Conservation (phyloP, 2,888 invertebrate genomes). For the Sceliomorpha sp. region DNA sequence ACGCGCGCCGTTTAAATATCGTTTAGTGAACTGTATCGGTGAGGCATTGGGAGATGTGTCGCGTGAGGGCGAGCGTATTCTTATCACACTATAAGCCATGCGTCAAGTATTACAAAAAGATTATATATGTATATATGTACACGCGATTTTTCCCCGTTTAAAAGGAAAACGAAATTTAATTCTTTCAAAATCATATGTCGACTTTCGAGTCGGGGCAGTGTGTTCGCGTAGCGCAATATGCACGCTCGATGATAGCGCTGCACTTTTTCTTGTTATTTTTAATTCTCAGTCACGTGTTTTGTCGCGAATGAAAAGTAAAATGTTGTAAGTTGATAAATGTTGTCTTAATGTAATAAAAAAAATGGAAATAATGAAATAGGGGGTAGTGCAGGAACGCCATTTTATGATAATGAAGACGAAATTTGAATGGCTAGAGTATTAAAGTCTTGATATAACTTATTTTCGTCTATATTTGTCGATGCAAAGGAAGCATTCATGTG, state of each 20-base stretch:
- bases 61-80: too few species aligned
- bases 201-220: slow-evolving; percentile 49
- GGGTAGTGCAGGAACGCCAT: too few species aligned
- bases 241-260: slow-evolving; percentile 24
- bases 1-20: not conserved
- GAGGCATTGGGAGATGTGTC: too few species aligned
- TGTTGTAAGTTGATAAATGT: too few species aligned
- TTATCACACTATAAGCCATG: too few species aligned
- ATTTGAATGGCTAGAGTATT: too few species aligned
- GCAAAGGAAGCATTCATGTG: too few species aligned
- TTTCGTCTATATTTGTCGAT: too few species aligned
- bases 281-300: slow-evolving; percentile 50
- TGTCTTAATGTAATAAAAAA: too few species aligned
- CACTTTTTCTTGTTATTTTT: slow-evolving; percentile 30
- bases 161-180: not conserved
- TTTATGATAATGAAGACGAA: too few species aligned
- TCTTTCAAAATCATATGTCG: slow-evolving; percentile 8
- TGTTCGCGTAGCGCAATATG: slow-evolving; percentile 39
- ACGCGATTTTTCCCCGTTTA: not conserved
- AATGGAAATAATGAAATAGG: slow-evolving; percentile 2
- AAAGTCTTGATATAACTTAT: too few species aligned
- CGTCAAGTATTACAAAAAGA: slow-evolving; percentile 9
- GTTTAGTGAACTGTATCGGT: too few species aligned
- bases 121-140: slow-evolving; percentile 24
- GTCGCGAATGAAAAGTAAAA: slow-evolving; percentile 31